Percentiles rank a stretch among this genome's conserved stretches.
phyloP scores from a whole-genome alignment of 2,113 vertebrate species.

The Machaerirhynchus nigripectus region DNA sequence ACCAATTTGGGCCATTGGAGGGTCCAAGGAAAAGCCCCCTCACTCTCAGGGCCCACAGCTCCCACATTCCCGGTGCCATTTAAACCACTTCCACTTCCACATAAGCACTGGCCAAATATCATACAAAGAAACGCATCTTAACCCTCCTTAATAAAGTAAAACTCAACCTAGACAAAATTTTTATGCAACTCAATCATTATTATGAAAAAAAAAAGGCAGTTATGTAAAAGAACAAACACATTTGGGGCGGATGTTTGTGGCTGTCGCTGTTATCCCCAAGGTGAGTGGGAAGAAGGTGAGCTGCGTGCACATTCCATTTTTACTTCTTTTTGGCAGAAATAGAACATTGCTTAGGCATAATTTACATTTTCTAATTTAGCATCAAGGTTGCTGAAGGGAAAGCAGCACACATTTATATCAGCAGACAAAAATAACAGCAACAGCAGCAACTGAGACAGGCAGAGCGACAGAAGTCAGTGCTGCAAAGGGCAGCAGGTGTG shows the following conservation, averaged over 20 bases:
- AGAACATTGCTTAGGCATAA: slow-evolving; percentile 12
- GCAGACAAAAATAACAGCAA: slow-evolving; percentile 43
- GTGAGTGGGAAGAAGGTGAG: neutral
- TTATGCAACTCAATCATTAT: neutral
- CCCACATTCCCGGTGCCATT: rapidly evolving
- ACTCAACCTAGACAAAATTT: neutral
- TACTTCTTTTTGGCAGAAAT: slow-evolving; percentile 38
- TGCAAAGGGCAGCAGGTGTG: neutral
- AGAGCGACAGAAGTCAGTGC: neutral
- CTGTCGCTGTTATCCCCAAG: neutral
- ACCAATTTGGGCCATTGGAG: neutral
- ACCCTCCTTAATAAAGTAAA: neutral
- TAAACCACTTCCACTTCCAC: neutral
- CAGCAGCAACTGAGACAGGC: neutral
- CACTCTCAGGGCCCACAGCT: neutral
- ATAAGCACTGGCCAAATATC: neutral
- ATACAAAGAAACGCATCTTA: neutral
- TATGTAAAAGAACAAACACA: neutral
- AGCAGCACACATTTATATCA: neutral
- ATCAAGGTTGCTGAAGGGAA: slow-evolving; percentile 24
- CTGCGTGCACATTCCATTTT: neutral
- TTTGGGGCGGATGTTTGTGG: neutral
- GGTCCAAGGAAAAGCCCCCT: neutral
- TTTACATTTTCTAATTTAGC: slow-evolving; percentile 49
- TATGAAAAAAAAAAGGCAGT: neutral